A percentile compares a stretch with the other conserved stretches of the same genome.
phyloP scores from a whole-genome alignment of 1,140 invertebrate species.

The Dinoponera quadriceps region DNA sequence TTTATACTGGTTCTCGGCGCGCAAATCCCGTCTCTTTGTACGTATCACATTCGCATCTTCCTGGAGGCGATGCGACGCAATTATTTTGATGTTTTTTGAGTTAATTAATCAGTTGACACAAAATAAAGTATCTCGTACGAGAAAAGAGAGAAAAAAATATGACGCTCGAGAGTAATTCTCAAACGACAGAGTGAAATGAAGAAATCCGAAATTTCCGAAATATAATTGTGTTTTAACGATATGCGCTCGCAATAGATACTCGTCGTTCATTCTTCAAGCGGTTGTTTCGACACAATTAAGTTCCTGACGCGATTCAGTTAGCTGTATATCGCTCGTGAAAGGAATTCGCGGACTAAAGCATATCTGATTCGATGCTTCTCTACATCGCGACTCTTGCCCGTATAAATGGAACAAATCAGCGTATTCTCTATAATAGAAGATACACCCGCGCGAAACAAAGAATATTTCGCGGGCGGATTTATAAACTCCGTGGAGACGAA shows the following conservation, averaged over 20 bases:
- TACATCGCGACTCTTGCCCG: background rate
- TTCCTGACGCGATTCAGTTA: background rate
- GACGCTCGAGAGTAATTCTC: background rate
- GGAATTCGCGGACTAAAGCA: background rate
- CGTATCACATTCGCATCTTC: background rate
- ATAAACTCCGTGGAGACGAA: background rate
- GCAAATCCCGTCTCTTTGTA: slow-evolving; percentile 48
- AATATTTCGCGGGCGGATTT: background rate
- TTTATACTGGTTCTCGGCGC: slow-evolving; percentile 31
- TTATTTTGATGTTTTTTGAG: slow-evolving; percentile 26
- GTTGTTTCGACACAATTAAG: slow-evolving; percentile 22
- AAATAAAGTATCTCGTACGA: background rate
- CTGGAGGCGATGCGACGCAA: slow-evolving; percentile 18
- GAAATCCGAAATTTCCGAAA: background rate
- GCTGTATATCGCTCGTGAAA: background rate
- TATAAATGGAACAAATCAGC: slow-evolving; percentile 17
- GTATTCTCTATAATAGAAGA: background rate
- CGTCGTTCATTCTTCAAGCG: slow-evolving; percentile 2
- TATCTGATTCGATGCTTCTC: background rate
- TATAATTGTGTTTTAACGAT: slow-evolving; percentile 2
- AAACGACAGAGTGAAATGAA: background rate
- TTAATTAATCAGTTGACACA: slow-evolving; percentile 36
- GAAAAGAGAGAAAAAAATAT: too few relatives aligned
- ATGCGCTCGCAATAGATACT: slow-evolving; percentile 2
- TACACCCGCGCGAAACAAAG: background rate